Base-by-base conservation (phyloP, 2,888 invertebrate species). In the Elmis aenea region DNA sequence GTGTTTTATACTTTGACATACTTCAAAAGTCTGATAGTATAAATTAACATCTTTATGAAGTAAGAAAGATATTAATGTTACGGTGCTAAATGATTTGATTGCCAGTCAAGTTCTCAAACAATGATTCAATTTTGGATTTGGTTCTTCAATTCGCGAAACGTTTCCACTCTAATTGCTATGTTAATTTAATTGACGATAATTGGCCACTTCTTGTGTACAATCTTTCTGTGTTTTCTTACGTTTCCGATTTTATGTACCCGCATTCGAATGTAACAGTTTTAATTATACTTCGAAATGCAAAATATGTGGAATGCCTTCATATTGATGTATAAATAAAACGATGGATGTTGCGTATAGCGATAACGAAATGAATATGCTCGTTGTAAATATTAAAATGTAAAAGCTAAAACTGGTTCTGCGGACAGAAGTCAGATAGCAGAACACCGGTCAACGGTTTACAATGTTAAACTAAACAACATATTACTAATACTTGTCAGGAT, bases 1-100 rank as follows among this genome's bases (percentile, higher is more conserved):
- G 44, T 42, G 42, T 40, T 51, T 33, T 16, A 24, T 25, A 31
- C 26, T 38, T 33, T 34, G 30, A 34, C 30, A 34, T 29, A 25
- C 29, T 26, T 25, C 25, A 26, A 36, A 36, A 22, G 26, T 13
- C 22, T 26, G 25, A 21, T 13, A 23, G 30, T 35, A 39, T 34
- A 34, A 39, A 34, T 39, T 26, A 34, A 26, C 31, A 34, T 33
- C 25, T 33, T 31, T 28, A 33, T 33, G 27, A 38, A 38, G 32
- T 13, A 30, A 18, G 18, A 8, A 18, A 18, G 18, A 18, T 5
- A 21, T 24, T 25, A 38, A 15, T 34, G 22, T 16, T 14, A 28
- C 30, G 30, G 30, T 22, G 11, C 20, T 28, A 28, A 28, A 20
- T 28, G 18, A 23, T 23, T 25, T 35, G 35, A 29, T 35, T 35